Percentiles rank a stretch among this genome's conserved stretches.
These are phyloP conservation scores for Dolichallabes microphthalmus DNA, from an alignment of 2,113 vertebrate genomes.

Conservation along the genomic window DNA sequence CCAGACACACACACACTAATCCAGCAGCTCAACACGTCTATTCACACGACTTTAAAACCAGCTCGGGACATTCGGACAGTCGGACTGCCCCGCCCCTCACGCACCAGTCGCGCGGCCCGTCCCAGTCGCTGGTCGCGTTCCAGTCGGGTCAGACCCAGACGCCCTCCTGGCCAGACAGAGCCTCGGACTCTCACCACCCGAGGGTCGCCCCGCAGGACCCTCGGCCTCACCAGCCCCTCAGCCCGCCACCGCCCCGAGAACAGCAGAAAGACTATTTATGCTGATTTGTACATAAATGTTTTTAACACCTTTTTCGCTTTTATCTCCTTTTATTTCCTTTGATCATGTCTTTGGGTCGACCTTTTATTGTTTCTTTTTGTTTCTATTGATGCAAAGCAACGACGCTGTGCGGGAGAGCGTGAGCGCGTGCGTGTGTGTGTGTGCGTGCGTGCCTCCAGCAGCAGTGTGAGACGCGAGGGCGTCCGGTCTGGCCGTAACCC, in stretches of 20 bases:
- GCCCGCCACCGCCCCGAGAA: conserved; percentile 77
- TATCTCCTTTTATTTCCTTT: conserved; percentile 61
- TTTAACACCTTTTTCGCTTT: conserved; percentile 70
- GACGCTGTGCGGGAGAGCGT: conserved; percentile 27
- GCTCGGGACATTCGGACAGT: conserved; percentile 61
- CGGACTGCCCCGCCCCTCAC: conserved; percentile 61
- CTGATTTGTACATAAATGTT: conserved; percentile 79
- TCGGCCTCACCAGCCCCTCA: conserved; percentile 66
- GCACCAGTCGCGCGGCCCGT: background rate
- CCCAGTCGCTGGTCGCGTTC: conserved; percentile 5
- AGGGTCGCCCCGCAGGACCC: conserved; percentile 70
- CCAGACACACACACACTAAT: conserved; percentile 29
- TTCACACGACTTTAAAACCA: conserved; percentile 59
- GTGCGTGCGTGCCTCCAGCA: conserved; percentile 58
- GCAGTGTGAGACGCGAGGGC: conserved; percentile 69
- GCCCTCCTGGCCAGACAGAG: conserved; percentile 46
- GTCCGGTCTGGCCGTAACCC: conserved; percentile 76
- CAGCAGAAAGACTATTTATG: conserved; percentile 85
- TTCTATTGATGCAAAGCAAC: conserved; percentile 1
- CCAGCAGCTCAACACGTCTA: conserved; percentile 25
- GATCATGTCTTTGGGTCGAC: conserved; percentile 28
- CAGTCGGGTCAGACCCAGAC: conserved; percentile 9
- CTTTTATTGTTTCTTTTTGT: conserved; percentile 65
- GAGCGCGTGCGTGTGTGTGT: conserved; percentile 44
- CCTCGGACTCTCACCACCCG: conserved; percentile 72